These are phyloP conservation scores for Berghia stephanieae DNA, from an alignment of 1,140 invertebrate genomes.

Conservation along the genomic window DNA sequence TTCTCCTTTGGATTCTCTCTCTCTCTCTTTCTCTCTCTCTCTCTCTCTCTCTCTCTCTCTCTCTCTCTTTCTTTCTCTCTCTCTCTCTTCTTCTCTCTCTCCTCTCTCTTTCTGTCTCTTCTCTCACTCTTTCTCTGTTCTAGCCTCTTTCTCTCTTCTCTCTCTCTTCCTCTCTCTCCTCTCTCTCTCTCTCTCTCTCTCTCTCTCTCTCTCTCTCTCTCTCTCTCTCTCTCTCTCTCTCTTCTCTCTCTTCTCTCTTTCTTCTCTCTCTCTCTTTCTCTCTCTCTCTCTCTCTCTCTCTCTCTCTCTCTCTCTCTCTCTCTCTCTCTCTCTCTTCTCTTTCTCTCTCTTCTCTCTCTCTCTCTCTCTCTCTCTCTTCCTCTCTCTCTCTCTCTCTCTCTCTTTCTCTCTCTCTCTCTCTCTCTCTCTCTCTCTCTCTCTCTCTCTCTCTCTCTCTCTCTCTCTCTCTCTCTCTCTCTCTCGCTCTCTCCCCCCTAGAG, in stretches of 20 bases:
- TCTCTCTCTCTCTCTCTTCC: background rate
- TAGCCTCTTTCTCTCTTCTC: background rate
- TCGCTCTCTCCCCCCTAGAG: background rate
- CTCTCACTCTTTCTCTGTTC: background rate
- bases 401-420: slow-evolving; percentile 16
- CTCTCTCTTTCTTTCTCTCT: too few species aligned
- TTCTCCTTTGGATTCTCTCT: too few species aligned
- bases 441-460: slow-evolving; percentile 20
- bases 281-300: background rate
- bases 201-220: background rate
- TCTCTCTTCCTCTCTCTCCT: background rate
- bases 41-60: too few species aligned
- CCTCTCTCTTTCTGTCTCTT: too few species aligned
- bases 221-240: slow-evolving; percentile 5
- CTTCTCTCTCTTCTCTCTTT: background rate
- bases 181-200: background rate
- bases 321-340: background rate
- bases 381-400: background rate
- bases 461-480: background rate
- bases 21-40: too few species aligned
- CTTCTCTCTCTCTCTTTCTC: background rate
- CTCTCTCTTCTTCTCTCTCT: too few species aligned
- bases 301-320: slow-evolving; percentile 18
- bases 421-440: slow-evolving; percentile 4
- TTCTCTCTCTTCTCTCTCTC: background rate